Percentiles rank a stretch among this genome's conserved stretches.
Conservation (phyloP, 2,888 invertebrate genomes). For the Acleris laterana region DNA sequence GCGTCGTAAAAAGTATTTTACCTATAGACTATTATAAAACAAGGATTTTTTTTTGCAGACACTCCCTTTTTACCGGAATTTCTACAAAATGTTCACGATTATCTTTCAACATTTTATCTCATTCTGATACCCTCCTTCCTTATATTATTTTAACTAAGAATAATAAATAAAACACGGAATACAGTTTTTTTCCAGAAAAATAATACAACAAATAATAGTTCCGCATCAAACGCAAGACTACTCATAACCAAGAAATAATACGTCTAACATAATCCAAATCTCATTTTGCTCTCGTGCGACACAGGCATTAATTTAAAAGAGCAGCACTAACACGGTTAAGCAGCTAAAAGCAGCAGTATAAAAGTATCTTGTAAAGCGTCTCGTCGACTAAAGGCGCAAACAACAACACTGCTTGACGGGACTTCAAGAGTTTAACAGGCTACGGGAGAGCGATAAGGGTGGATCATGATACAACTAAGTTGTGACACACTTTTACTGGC, state of each 20-base stretch:
- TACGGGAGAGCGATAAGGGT: not conserved
- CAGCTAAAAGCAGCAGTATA: conserved; percentile 9
- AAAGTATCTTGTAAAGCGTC: conserved; percentile 6
- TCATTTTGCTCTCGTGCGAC: not conserved
- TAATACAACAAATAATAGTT: too few species aligned
- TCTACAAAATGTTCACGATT: too few species aligned
- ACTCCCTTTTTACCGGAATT: too few species aligned
- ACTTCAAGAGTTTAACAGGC: conserved; percentile 12
- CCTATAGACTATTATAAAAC: not conserved
- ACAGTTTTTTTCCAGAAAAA: too few species aligned
- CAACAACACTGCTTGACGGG: conserved; percentile 15
- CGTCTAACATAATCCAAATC: too few species aligned
- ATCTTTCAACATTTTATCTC: too few species aligned
- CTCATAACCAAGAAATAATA: too few species aligned
- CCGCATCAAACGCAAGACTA: too few species aligned
- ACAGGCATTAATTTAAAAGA: conserved; percentile 1
- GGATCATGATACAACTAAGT: not conserved
- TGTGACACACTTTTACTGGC: not conserved
- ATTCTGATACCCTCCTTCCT: too few species aligned
- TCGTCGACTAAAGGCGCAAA: conserved; percentile 8
- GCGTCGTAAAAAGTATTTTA: not conserved
- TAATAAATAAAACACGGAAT: too few species aligned
- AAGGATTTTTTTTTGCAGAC: too few species aligned
- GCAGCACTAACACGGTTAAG: not conserved
- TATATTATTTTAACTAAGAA: too few species aligned